Conservation (phyloP, 1,140 invertebrate genomes). For the Sitophilus oryzae region DNA sequence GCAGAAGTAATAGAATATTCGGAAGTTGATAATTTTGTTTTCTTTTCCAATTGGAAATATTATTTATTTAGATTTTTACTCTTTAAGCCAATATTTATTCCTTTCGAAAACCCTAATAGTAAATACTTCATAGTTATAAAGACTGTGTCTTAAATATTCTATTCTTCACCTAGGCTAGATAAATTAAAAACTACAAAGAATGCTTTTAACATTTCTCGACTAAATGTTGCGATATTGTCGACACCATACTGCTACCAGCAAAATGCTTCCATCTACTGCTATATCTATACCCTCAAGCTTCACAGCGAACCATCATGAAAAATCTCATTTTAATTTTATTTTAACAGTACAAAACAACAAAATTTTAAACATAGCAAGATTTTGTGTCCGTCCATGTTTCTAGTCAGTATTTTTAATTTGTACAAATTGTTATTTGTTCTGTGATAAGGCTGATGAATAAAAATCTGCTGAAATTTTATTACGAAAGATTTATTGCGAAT, state of each 20-base stretch:
- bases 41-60: too few species aligned
- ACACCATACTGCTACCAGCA: not conserved
- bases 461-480: slow-evolving; percentile 1
- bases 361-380: not conserved
- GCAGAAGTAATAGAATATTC: too few species aligned
- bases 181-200: too few species aligned
- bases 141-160: too few species aligned
- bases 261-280: slow-evolving; percentile 4
- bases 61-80: too few species aligned
- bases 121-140: too few species aligned
- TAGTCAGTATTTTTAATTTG: slow-evolving; percentile 3
- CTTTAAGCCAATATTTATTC: too few species aligned
- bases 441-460: slow-evolving; percentile 4
- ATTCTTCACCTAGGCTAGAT: too few species aligned
- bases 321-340: not conserved
- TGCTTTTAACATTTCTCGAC: not conserved
- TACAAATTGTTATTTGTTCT: slow-evolving; percentile 5
- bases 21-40: too few species aligned
- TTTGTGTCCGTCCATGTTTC: slow-evolving; percentile 3
- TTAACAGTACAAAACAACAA: not conserved
- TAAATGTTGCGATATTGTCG: not conserved
- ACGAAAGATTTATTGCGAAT: not conserved
- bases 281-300: not conserved
- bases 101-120: too few species aligned
- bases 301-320: not conserved